These are phyloP conservation scores for Esox masquinongy DNA, from an alignment of 2,797 vertebrate genomes.

Conservation along the genomic window DNA sequence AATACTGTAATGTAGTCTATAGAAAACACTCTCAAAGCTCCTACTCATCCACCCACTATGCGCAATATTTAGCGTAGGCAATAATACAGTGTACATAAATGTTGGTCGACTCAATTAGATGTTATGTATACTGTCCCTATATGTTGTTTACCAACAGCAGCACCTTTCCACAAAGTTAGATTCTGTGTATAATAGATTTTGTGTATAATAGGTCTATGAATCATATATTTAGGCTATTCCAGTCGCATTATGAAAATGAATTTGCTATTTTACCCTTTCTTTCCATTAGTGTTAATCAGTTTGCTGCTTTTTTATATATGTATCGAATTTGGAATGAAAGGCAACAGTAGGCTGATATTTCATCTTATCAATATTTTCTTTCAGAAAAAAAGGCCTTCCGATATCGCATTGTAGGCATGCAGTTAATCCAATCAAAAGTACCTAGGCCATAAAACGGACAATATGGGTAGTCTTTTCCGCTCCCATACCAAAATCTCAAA, in stretches of 20 bases:
- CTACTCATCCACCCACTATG: no score
- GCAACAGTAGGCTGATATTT: not conserved
- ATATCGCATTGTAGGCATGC: not conserved
- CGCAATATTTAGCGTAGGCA: no score
- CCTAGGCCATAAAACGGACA: constrained; percentile 21
- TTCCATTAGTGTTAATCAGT: not conserved
- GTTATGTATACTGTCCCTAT: no score
- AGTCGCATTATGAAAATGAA: not conserved
- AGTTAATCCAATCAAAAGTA: constrained; percentile 14
- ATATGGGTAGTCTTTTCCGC: constrained; percentile 43
- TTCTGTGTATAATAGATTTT: no score
- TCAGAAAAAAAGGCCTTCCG: not conserved
- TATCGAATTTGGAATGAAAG: not conserved
- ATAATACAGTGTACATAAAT: no score
- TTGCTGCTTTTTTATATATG: not conserved
- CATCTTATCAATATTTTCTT: not conserved
- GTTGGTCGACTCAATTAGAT: no score
- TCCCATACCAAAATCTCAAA: constrained; percentile 52
- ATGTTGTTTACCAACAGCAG: no score
- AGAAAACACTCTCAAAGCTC: no score
- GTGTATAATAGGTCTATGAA: no score
- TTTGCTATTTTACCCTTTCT: not conserved
- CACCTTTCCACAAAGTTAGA: no score
- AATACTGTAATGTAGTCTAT: no score
- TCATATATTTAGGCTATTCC: not conserved